Evolutionary conservation across 2,888 invertebrate genomes (phyloP), one percentile per base, ranked within the genome.

Genomic region (Apamea anceps): DNA sequence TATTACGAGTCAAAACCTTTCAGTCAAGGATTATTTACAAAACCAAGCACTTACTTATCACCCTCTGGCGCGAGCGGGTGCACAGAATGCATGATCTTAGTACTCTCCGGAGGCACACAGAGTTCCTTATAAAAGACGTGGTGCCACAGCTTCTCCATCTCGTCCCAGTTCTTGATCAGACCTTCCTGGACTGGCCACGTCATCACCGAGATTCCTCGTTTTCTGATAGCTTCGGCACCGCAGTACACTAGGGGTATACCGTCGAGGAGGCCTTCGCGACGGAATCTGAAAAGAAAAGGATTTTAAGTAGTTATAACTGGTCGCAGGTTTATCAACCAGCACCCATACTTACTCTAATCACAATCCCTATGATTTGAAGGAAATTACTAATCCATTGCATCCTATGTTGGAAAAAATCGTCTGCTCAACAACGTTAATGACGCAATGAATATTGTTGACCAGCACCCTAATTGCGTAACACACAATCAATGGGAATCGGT

Each of bases 91-190:
- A 99, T 97, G 60, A 99, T 97, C 28, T 98, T 98, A 88, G 98
- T 98, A 90, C 98, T 98, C 94, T 99, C 99, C 0, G 99, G 99
- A 6, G 98, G 98, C 21, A 98, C 98, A 88, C 98, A 97, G 77
- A 99, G 96, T 91, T 98, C 98, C 91, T 98, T 98, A 97, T 98
- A 99, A 95, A 98, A 99, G 45, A 98, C 98, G 93, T 99, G 98
- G 93, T 98, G 98, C 98, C 98, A 99, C 89, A 99, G 98, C 94
- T 98, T 99, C 95, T 99, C 99, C 98, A 99, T 98, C 91, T 98
- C 98, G 88, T 98, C 98, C 98, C 98, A 99, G 94, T 98, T 98
- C 88, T 98, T 98, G 72, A 98, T 98, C 84, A 98, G 97, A 51
- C 98, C 98, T 89, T 98, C 98, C 90, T 98, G 98, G 75, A 99